Percentiles rank a stretch among this genome's conserved stretches.
Evolutionary conservation across 1,140 invertebrate species (phyloP).

Genomic region (Sycophaga agraensis): DNA sequence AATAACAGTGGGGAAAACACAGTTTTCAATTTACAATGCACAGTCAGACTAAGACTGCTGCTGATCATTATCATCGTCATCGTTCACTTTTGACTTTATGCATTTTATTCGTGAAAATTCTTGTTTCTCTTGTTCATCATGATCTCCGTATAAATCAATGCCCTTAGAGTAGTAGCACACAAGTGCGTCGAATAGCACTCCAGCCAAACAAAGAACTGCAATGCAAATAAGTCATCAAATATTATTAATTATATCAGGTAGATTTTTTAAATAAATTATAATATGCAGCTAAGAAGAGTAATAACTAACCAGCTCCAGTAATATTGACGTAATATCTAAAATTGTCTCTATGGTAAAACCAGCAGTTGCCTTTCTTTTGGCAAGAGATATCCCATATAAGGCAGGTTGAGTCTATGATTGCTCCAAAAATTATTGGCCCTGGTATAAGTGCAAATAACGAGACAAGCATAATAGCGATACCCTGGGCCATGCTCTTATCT

Average conservation of each 20-base stretch:
- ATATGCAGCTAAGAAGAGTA: neutral
- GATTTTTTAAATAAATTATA: neutral
- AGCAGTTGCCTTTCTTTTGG: conserved; percentile 64
- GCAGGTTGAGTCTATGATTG: conserved; percentile 66
- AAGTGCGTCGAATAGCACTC: conserved; percentile 60
- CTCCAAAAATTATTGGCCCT: conserved; percentile 67
- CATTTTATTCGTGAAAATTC: conserved; percentile 27
- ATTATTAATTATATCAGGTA: no score
- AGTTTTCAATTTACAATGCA: conserved; percentile 4
- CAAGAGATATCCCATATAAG: conserved; percentile 68
- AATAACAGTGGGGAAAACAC: conserved; percentile 6
- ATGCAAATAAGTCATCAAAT: conserved; percentile 8
- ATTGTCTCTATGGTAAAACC: conserved; percentile 63
- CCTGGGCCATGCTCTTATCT: conserved; percentile 69
- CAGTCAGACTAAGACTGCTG: neutral
- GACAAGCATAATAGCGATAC: conserved; percentile 64
- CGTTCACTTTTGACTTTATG: conserved; percentile 1
- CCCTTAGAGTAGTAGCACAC: conserved; percentile 63
- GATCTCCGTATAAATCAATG: conserved; percentile 62
- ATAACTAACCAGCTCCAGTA: conserved; percentile 58
- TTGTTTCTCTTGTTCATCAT: conserved; percentile 46
- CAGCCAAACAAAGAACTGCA: conserved; percentile 59
- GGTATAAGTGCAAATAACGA: conserved; percentile 69
- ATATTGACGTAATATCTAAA: conserved; percentile 64
- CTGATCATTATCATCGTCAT: neutral